Conservation (phyloP, 2,797 vertebrate genomes). For the Petrocephalus sullivani region DNA sequence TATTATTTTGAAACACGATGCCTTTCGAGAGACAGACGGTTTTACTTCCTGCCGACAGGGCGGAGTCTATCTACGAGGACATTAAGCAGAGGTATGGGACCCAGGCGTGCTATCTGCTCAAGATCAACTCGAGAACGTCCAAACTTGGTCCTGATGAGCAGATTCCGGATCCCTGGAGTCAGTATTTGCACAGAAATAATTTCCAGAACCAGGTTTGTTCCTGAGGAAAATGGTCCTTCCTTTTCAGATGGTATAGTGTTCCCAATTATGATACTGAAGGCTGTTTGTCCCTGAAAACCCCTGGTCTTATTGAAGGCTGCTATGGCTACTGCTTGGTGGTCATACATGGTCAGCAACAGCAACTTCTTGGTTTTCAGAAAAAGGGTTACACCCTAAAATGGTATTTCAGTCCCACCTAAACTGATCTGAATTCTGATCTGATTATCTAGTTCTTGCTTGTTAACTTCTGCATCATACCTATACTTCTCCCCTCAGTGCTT, state of each 20-base stretch:
- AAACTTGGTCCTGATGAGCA: conserved; percentile 79
- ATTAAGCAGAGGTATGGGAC: conserved; percentile 95
- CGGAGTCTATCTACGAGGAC: conserved; percentile 88
- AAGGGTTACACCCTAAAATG: neutral
- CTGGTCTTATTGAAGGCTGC: neutral
- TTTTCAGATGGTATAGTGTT: neutral
- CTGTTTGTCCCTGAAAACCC: neutral
- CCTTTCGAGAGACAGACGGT: neutral
- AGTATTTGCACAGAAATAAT: conserved; percentile 85
- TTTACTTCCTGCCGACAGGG: conserved; percentile 59
- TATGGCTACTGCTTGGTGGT: neutral
- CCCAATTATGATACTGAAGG: no score
- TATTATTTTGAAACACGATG: neutral
- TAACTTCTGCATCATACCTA: neutral
- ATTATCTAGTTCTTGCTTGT: neutral
- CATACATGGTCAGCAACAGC: neutral
- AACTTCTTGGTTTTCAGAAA: neutral
- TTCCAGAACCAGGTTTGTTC: conserved; percentile 73
- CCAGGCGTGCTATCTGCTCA: conserved; percentile 93
- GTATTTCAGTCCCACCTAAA: neutral
- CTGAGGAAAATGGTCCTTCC: neutral
- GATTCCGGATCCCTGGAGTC: conserved; percentile 98
- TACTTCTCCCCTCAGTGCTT: neutral
- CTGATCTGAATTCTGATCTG: neutral
- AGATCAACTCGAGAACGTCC: conserved; percentile 82